These are phyloP conservation scores for Popillia japonica DNA, from an alignment of 1,140 invertebrate genomes.

Conservation along the genomic window DNA sequence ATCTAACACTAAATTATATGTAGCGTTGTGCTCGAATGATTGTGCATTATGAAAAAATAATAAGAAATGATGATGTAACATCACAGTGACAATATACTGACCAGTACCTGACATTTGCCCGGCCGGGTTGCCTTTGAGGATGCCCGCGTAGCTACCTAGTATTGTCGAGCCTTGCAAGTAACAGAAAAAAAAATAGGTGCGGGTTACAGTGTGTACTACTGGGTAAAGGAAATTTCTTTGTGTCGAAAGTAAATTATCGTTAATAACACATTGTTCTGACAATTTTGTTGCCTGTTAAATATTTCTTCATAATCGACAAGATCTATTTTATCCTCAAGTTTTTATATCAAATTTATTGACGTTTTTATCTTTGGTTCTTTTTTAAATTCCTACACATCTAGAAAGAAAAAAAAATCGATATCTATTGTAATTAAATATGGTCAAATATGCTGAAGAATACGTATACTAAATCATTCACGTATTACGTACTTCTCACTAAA, in stretches of 20 bases:
- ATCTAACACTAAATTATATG: background rate
- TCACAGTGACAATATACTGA: conserved; percentile 55
- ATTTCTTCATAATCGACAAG: conserved; percentile 7
- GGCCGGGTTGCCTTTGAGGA: conserved; percentile 66
- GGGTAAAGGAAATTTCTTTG: conserved; percentile 32
- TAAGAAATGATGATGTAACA: background rate
- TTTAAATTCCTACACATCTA: too few species aligned
- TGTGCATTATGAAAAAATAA: conserved; percentile 8
- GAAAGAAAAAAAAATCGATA: too few species aligned
- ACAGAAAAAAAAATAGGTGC: conserved; percentile 58
- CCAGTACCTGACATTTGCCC: conserved; percentile 70
- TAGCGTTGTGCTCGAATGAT: background rate
- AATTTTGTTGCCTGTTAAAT: background rate
- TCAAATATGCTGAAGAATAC: too few species aligned
- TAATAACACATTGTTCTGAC: background rate
- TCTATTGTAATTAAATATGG: too few species aligned
- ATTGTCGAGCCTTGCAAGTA: conserved; percentile 60
- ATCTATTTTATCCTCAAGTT: background rate
- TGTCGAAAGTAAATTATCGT: background rate
- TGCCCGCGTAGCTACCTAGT: conserved; percentile 69
- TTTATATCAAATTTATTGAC: too few species aligned
- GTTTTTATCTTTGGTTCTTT: too few species aligned
- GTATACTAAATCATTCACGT: too few species aligned
- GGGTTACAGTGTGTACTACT: conserved; percentile 53
- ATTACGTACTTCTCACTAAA: too few species aligned